These are phyloP conservation scores for Drosophila asahinai DNA, from an alignment of 1,140 invertebrate genomes.

Conservation along the genomic window DNA sequence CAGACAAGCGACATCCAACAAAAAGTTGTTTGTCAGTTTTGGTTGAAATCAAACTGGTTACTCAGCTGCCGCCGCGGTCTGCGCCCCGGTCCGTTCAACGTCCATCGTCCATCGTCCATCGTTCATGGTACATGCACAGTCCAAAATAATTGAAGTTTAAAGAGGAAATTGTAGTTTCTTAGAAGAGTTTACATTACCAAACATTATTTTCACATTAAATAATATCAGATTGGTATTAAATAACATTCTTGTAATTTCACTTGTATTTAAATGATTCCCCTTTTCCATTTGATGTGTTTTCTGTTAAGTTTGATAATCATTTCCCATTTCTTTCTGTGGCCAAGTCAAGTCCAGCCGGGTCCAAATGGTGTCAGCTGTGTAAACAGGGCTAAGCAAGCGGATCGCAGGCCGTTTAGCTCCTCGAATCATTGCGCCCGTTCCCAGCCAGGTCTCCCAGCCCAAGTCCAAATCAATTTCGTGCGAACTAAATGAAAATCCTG, in stretches of 20 bases:
- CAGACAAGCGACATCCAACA: constrained; percentile 64
- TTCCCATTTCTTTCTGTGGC: constrained; percentile 1
- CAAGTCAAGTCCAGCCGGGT: constrained; percentile 45
- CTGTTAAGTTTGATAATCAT: no score
- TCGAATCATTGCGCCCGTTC: constrained; percentile 10
- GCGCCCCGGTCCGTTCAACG: constrained; percentile 11
- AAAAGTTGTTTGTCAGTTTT: constrained; percentile 81
- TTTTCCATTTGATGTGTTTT: no score
- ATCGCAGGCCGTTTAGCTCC: constrained; percentile 45
- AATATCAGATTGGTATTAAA: no score
- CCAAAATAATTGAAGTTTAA: constrained; percentile 7
- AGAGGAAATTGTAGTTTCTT: background rate
- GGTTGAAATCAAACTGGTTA: constrained; percentile 82
- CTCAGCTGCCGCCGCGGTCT: constrained; percentile 58
- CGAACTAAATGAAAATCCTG: constrained; percentile 42
- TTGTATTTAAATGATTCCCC: no score
- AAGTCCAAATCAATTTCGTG: constrained; percentile 57
- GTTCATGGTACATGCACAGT: constrained; percentile 15
- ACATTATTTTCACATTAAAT: no score
- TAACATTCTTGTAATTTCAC: no score
- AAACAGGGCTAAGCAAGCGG: constrained; percentile 74
- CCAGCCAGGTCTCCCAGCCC: background rate
- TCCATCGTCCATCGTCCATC: constrained; percentile 13
- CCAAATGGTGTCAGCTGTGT: constrained; percentile 78
- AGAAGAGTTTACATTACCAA: background rate